Conservation (phyloP, 2,797 vertebrate species). For the Rhabdophis nuchalis region DNA sequence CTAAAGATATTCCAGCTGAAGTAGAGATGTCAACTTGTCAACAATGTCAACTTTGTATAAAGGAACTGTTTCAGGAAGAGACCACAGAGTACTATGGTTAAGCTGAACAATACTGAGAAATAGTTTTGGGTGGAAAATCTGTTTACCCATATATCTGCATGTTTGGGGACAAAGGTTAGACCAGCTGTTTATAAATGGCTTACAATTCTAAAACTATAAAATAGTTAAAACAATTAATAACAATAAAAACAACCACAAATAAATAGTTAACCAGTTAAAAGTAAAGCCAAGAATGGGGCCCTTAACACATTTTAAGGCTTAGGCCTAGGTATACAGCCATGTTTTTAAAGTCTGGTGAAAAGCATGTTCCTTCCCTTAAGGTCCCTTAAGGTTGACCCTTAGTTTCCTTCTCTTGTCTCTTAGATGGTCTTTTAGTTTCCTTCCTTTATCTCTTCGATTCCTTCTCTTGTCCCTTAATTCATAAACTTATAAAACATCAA, state of each 20-base stretch:
- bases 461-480: neutral
- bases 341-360: neutral
- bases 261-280: neutral
- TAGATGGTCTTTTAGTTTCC: neutral
- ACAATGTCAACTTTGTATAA: neutral
- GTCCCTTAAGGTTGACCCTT: neutral
- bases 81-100: neutral
- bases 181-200: neutral
- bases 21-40: neutral
- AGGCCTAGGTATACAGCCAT: neutral
- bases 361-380: neutral
- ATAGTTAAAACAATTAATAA: neutral
- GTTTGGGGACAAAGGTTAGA: neutral
- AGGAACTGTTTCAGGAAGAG: neutral
- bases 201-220: neutral
- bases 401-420: neutral
- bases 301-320: neutral
- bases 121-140: neutral
- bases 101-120: neutral
- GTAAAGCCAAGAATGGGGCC: neutral
- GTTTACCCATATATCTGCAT: constrained; percentile 7
- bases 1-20: neutral
- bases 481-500: neutral
- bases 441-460: neutral
- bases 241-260: neutral